A percentile compares a stretch with the other conserved stretches of the same genome.
phyloP scores from a whole-genome alignment of 2,888 invertebrate species.

The Tromatobia lineatoria region DNA sequence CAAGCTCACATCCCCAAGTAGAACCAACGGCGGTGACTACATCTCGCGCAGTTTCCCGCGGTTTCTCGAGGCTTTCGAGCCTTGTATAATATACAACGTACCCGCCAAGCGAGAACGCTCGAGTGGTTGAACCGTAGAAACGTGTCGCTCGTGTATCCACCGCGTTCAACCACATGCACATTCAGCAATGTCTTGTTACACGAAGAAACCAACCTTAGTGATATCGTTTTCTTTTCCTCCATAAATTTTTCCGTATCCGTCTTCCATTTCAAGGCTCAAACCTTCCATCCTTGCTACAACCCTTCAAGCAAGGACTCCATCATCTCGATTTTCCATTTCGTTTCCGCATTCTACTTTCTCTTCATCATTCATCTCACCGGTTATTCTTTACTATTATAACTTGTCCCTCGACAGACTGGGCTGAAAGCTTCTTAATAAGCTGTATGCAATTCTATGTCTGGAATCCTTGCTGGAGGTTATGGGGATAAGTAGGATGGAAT shows the following conservation, averaged over 20 bases:
- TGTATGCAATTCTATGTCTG: background rate
- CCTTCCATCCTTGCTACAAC: background rate
- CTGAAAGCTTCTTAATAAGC: background rate
- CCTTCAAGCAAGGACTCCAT: background rate
- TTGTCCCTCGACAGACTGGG: background rate
- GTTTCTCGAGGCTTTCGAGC: conserved; percentile 19
- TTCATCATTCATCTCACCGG: background rate
- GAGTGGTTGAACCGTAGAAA: conserved; percentile 50
- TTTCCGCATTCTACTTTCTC: background rate
- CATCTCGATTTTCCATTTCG: conserved; percentile 30
- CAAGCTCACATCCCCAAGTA: conserved; percentile 27
- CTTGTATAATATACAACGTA: conserved; percentile 55
- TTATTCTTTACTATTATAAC: background rate
- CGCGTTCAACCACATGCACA: conserved; percentile 37
- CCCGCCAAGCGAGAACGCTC: conserved; percentile 31
- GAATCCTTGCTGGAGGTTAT: background rate
- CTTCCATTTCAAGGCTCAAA: background rate
- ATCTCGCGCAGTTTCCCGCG: conserved; percentile 31
- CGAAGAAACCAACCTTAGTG: conserved; percentile 12
- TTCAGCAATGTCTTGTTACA: conserved; percentile 38
- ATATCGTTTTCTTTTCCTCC: background rate
- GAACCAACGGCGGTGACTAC: conserved; percentile 15
- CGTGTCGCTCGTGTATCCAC: conserved; percentile 39
- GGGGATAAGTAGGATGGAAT: background rate
- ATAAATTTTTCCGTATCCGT: conserved; percentile 20